phyloP scores from a whole-genome alignment of 1,140 invertebrate genomes.

The Aphis gossypii region DNA sequence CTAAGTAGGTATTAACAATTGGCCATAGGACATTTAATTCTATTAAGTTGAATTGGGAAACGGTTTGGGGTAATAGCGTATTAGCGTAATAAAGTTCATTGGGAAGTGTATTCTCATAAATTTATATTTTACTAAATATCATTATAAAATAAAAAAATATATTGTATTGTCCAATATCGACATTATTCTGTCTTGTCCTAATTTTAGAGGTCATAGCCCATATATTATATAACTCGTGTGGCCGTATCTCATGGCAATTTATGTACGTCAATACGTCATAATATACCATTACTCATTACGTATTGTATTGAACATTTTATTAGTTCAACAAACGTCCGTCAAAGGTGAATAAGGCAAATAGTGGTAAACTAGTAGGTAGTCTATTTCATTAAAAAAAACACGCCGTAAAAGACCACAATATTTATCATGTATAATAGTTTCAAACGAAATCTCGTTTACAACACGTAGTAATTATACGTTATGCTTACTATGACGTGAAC shows the following conservation, averaged over 20 bases:
- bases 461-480: not conserved
- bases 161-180: not conserved
- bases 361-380: not conserved
- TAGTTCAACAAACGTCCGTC: conserved; percentile 5
- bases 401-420: not conserved
- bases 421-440: not conserved
- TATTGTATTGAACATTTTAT: not conserved
- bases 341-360: not conserved
- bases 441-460: not conserved
- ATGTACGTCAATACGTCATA: not conserved
- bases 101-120: not conserved
- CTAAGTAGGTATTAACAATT: too few species aligned
- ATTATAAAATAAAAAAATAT: not conserved
- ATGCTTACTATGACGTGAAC: not conserved
- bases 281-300: not conserved
- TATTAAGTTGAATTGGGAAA: too few species aligned
- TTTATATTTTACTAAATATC: not conserved
- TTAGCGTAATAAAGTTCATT: too few species aligned
- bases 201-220: not conserved
- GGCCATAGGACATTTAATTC: too few species aligned
- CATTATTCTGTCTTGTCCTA: not conserved
- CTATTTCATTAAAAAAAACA: not conserved
- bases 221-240: not conserved
- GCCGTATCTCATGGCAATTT: not conserved
- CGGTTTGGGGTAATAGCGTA: too few species aligned